These are phyloP conservation scores for Megastigmus dorsalis DNA, from an alignment of 2,888 invertebrate species.

Conservation along the genomic window DNA sequence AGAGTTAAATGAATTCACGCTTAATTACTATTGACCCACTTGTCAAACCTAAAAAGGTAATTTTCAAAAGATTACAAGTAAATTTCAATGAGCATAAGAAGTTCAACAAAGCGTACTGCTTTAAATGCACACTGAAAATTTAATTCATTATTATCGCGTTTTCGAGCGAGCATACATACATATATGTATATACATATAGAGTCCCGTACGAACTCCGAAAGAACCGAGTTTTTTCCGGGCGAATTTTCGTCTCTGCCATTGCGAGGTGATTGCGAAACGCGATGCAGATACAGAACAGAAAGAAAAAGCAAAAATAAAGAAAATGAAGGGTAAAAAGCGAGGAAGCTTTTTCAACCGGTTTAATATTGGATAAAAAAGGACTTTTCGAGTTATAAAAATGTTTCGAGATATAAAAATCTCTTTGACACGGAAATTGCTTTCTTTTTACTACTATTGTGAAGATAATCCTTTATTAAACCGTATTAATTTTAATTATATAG, in stretches of 20 bases:
- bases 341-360: slow-evolving; percentile 6
- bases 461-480: not conserved
- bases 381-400: not conserved
- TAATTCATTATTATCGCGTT: slow-evolving; percentile 10
- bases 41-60: not conserved
- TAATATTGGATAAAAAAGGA: slow-evolving; percentile 11
- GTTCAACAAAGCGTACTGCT: not conserved
- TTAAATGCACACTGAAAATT: not conserved
- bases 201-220: not conserved
- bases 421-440: no score
- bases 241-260: slow-evolving; percentile 11
- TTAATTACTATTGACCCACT: not conserved
- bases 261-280: slow-evolving; percentile 14
- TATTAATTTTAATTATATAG: no score
- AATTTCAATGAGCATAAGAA: not conserved
- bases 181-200: no score
- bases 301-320: not conserved
- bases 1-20: no score
- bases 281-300: not conserved
- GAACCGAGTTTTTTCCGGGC: not conserved
- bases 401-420: not conserved
- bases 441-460: not conserved
- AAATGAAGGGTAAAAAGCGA: not conserved
- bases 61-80: not conserved
- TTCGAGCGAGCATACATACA: no score